Percentiles rank a stretch among this genome's conserved stretches.
Evolutionary conservation across 2,888 invertebrate species (phyloP).

Genomic region (Scaptomyza polygonia): DNA sequence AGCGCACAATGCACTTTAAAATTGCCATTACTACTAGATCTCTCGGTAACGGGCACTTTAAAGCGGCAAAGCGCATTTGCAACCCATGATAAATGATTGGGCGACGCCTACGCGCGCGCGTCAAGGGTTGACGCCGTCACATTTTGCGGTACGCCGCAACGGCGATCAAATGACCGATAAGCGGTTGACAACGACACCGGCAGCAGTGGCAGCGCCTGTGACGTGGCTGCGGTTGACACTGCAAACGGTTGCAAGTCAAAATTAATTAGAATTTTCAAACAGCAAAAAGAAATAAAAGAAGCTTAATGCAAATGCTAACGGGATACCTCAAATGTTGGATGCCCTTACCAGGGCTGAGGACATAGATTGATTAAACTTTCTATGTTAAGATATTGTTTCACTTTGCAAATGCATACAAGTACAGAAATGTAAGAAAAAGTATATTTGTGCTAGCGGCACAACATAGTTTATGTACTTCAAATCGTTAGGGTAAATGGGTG

Average conservation of each 20-base stretch:
- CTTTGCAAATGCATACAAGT: no score
- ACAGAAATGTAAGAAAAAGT: no score
- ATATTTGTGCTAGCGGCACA: not conserved
- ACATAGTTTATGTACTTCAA: not conserved
- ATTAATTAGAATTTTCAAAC: conserved; percentile 79
- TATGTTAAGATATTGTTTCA: no score
- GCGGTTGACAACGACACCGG: conserved; percentile 56
- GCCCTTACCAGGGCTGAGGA: conserved; percentile 18
- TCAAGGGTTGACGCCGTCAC: conserved; percentile 68
- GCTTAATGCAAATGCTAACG: not conserved
- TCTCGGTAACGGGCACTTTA: conserved; percentile 39
- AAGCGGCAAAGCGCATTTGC: no score
- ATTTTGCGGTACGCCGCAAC: conserved; percentile 73
- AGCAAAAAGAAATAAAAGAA: conserved; percentile 26
- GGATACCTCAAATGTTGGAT: conserved; percentile 10
- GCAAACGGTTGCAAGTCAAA: conserved; percentile 79
- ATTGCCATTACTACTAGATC: conserved; percentile 24
- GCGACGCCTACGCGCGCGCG: conserved; percentile 66
- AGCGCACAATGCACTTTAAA: conserved; percentile 57
- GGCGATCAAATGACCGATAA: conserved; percentile 75
- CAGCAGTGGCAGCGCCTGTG: conserved; percentile 22
- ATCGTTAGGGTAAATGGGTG: conserved; percentile 26
- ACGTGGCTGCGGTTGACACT: conserved; percentile 71
- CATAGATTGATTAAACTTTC: no score
- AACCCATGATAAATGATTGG: conserved; percentile 70